Percentiles rank a stretch among this genome's conserved stretches.
phyloP scores from a whole-genome alignment of 2,888 invertebrate species.

The Heterodera filipjevi region DNA sequence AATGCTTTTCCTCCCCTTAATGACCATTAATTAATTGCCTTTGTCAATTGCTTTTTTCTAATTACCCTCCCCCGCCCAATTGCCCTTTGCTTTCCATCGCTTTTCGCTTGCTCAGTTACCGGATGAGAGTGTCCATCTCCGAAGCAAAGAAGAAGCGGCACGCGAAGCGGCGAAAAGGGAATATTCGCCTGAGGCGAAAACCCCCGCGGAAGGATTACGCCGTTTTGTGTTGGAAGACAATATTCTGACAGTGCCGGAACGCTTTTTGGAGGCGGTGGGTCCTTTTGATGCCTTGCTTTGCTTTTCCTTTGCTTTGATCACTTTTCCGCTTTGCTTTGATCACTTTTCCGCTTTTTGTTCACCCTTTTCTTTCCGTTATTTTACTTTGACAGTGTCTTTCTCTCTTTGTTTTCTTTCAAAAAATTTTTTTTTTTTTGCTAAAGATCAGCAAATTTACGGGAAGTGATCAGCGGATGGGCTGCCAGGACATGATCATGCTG shows the following conservation, averaged over 20 bases:
- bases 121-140: conserved; percentile 41
- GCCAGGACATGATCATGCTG: conserved; percentile 85
- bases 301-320: conserved; percentile 26
- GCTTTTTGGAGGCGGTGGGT: conserved; percentile 55
- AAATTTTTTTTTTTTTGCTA: conserved; percentile 3
- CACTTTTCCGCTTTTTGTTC: not conserved
- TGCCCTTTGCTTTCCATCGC: conserved; percentile 2
- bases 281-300: conserved; percentile 25
- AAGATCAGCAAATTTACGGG: conserved; percentile 48
- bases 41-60: conserved; percentile 8
- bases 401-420: not conserved
- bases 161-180: conserved; percentile 28
- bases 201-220: not conserved
- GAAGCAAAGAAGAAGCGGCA: conserved; percentile 46
- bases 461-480: conserved; percentile 69
- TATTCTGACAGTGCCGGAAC: conserved; percentile 50
- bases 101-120: conserved; percentile 28
- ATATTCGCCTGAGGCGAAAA: conserved; percentile 26
- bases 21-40: not conserved
- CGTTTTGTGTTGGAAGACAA: conserved; percentile 41
- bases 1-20: not conserved
- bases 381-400: not conserved
- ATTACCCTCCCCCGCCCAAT: not conserved
- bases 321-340: conserved; percentile 27
- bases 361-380: not conserved